Evolutionary conservation across 2,113 vertebrate genomes (phyloP).

Genomic region (Eulemur macaco): DNA sequence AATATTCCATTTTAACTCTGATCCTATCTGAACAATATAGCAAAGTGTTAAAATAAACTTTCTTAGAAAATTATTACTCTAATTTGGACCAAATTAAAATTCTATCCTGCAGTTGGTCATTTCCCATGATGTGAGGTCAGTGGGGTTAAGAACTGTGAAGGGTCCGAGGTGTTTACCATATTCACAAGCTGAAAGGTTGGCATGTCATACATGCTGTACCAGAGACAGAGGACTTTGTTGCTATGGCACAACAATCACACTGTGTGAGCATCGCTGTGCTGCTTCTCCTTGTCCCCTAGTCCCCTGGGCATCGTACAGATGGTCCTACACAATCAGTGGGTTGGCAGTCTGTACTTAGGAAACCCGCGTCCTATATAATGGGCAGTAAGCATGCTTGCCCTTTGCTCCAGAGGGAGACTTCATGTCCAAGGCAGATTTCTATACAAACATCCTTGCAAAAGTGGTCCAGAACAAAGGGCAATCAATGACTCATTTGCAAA

Average conservation of each 20-base stretch:
- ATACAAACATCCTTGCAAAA: background rate
- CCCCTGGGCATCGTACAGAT: rapidly evolving
- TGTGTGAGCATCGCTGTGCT: rapidly evolving
- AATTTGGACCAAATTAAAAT: background rate
- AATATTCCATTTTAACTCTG: background rate
- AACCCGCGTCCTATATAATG: background rate
- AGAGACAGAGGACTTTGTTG: background rate
- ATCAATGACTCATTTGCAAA: background rate
- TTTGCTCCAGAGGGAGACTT: background rate
- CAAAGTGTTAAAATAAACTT: background rate
- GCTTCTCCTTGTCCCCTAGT: background rate
- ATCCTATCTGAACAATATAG: background rate
- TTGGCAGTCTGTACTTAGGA: background rate
- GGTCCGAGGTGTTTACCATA: background rate
- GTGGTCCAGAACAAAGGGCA: background rate
- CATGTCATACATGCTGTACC: background rate
- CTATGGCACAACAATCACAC: rapidly evolving
- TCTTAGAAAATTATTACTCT: background rate
- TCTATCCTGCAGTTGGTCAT: too few relatives aligned
- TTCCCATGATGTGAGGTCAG: background rate
- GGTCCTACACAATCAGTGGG: background rate
- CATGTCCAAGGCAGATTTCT: background rate
- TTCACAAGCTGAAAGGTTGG: background rate
- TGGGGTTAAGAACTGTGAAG: background rate
- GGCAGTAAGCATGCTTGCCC: background rate